Percentiles rank a stretch among this genome's conserved stretches.
These are phyloP conservation scores for Catharus bicknelli DNA, from an alignment of 2,113 vertebrate genomes.

Conservation along the genomic window DNA sequence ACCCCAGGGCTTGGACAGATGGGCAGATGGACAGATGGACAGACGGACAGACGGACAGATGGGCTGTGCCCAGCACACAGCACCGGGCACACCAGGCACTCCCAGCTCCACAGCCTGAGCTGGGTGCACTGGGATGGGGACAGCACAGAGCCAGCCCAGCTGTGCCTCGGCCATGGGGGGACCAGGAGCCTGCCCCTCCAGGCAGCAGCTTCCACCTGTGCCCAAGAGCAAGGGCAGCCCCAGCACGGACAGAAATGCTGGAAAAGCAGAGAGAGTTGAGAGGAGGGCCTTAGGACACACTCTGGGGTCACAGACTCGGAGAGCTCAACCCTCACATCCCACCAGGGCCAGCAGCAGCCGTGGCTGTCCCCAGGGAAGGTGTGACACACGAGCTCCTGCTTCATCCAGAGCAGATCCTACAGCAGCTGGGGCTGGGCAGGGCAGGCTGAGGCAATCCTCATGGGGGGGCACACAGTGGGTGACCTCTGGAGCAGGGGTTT, in stretches of 20 bases:
- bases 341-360: rapidly evolving
- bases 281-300: not conserved
- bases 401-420: rapidly evolving
- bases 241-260: not conserved
- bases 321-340: rapidly evolving
- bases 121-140: rapidly evolving
- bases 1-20: not conserved
- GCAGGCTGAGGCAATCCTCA: not conserved
- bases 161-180: too few relatives aligned
- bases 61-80: not conserved
- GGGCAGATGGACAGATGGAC: too few relatives aligned
- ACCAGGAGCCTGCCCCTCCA: not conserved
- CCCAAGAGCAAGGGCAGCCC: rapidly evolving
- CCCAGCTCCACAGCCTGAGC: not conserved
- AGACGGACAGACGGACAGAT: too few relatives aligned
- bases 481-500: rapidly evolving
- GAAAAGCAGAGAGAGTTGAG: not conserved
- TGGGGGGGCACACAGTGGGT: rapidly evolving
- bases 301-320: rapidly evolving
- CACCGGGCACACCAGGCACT: rapidly evolving
- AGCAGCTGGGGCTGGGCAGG: not conserved
- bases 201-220: rapidly evolving
- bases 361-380: rapidly evolving
- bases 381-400: rapidly evolving
- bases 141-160: rapidly evolving